phyloP scores from a whole-genome alignment of 1,140 invertebrate genomes.

The Caenorhabditis tropicalis region DNA sequence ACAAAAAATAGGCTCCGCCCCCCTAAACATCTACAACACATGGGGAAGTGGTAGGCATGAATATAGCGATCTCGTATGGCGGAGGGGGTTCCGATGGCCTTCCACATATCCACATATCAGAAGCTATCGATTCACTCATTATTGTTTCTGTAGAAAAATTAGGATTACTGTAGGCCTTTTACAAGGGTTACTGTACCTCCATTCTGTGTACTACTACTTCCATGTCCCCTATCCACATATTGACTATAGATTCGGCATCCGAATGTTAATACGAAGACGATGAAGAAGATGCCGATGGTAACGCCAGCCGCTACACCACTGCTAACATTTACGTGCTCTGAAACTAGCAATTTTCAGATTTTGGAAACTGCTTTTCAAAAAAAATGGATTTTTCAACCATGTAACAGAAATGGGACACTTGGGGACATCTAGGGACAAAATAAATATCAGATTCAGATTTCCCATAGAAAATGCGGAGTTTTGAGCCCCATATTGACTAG shows the following conservation, averaged over 20 bases:
- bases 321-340: conserved; percentile 63
- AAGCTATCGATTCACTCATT: conserved; percentile 48
- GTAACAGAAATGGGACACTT: too few relatives aligned
- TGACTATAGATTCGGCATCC: conserved; percentile 67
- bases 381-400: too few relatives aligned
- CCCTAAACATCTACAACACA: neutral
- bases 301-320: conserved; percentile 68
- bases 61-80: conserved; percentile 57
- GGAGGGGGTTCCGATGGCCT: conserved; percentile 54
- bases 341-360: conserved; percentile 4
- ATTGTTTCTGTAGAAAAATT: conserved; percentile 44
- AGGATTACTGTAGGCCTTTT: neutral
- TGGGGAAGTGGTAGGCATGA: conserved; percentile 50
- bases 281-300: conserved; percentile 65
- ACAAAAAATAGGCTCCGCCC: too few relatives aligned
- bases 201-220: neutral
- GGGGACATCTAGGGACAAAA: too few relatives aligned
- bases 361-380: too few relatives aligned
- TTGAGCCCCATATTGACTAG: too few relatives aligned
- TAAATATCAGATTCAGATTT: too few relatives aligned
- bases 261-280: conserved; percentile 67
- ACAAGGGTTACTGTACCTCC: neutral
- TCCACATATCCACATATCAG: conserved; percentile 53
- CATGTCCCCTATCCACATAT: conserved; percentile 49
- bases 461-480: too few relatives aligned